A percentile compares a stretch with the other conserved stretches of the same genome.
These are phyloP conservation scores for Strix aluco DNA, from an alignment of 2,113 vertebrate genomes.

Conservation along the genomic window DNA sequence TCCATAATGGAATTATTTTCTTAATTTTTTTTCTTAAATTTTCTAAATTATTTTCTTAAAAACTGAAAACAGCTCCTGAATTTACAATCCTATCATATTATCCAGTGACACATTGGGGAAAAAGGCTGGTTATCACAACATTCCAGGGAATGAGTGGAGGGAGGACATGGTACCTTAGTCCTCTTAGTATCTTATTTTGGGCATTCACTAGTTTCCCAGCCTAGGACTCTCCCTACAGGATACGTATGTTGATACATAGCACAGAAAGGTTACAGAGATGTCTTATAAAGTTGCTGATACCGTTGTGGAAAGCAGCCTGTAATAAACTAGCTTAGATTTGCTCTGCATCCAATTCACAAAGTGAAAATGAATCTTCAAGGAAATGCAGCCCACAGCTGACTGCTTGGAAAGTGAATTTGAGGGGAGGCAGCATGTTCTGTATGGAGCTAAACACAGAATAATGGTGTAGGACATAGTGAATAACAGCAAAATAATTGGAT, in stretches of 20 bases:
- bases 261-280: not conserved
- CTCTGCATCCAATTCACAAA: not conserved
- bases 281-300: not conserved
- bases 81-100: not conserved
- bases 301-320: not conserved
- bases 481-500: not conserved
- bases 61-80: not conserved
- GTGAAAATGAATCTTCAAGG: not conserved
- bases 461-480: not conserved
- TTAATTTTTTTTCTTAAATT: too few species aligned
- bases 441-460: not conserved
- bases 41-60: not conserved
- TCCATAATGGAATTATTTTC: not conserved
- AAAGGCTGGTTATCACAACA: not conserved
- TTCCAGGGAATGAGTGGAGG: not conserved
- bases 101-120: not conserved
- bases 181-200: not conserved
- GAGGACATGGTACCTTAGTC: not conserved
- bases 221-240: not conserved
- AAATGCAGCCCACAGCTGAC: not conserved
- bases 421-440: not conserved
- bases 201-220: not conserved
- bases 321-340: not conserved
- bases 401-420: not conserved
- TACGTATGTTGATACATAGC: not conserved